These are phyloP conservation scores for Pseudonaja textilis DNA, from an alignment of 2,113 vertebrate genomes.

Conservation along the genomic window DNA sequence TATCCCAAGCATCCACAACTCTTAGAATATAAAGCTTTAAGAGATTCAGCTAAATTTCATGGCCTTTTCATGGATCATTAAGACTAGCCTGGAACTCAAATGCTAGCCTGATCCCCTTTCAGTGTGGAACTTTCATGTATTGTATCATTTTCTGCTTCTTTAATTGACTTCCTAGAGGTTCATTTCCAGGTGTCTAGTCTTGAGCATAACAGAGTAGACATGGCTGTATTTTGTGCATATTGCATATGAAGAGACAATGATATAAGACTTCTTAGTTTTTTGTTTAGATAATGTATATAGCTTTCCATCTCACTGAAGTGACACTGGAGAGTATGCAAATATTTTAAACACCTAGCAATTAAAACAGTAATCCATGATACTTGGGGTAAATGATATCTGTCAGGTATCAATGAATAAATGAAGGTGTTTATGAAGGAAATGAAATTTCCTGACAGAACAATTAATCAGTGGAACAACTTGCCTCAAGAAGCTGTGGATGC, in stretches of 20 bases:
- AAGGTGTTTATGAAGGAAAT: too few relatives aligned
- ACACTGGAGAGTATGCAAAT: neutral
- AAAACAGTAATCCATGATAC: neutral
- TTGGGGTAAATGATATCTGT: neutral
- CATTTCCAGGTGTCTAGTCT: neutral
- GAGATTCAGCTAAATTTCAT: neutral
- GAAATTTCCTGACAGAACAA: too few relatives aligned
- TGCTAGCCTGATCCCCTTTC: neutral
- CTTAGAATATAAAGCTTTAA: neutral
- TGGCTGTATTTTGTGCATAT: neutral
- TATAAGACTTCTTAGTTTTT: neutral
- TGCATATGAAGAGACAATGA: neutral
- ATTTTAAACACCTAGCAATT: neutral
- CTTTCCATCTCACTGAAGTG: neutral
- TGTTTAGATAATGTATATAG: neutral
- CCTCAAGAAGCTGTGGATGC: too few relatives aligned
- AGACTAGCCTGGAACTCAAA: neutral
- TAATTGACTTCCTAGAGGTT: neutral
- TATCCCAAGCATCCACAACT: neutral
- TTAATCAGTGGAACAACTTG: too few relatives aligned
- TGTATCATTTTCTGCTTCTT: neutral
- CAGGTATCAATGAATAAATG: too few relatives aligned
- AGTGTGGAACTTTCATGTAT: neutral
- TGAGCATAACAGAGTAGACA: neutral
- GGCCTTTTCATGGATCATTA: neutral